phyloP scores from a whole-genome alignment of 1,140 invertebrate species.

The Brachionus manjavacas region DNA sequence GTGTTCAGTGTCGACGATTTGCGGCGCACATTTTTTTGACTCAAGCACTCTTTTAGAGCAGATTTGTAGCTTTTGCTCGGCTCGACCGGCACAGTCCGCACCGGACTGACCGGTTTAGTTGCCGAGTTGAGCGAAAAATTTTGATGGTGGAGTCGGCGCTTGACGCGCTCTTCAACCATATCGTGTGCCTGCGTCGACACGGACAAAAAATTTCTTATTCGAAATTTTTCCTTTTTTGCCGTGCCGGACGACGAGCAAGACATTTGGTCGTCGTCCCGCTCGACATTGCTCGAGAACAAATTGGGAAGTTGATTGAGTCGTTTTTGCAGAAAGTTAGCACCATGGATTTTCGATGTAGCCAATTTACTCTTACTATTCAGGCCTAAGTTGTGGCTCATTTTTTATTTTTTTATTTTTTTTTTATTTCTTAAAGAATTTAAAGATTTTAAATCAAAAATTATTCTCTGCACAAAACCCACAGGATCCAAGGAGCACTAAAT shows the following conservation, averaged over 20 bases:
- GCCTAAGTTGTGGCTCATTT: not conserved
- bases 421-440: not conserved
- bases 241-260: not conserved
- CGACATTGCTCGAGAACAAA: not conserved
- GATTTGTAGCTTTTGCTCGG: not conserved
- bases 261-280: not conserved
- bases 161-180: not conserved
- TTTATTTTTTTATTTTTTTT: not conserved
- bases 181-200: not conserved
- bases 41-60: not conserved
- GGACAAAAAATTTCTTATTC: not conserved
- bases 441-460: not conserved
- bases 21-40: slow-evolving; percentile 5
- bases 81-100: not conserved
- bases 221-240: not conserved
- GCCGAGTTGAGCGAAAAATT: not conserved
- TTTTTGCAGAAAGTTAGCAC: slow-evolving; percentile 28
- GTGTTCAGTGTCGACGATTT: slow-evolving; percentile 5
- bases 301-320: not conserved
- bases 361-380: slow-evolving; percentile 2
- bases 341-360: not conserved
- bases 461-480: not conserved
- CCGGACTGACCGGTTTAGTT: not conserved
- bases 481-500: not conserved
- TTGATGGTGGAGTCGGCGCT: not conserved